A percentile compares a stretch with the other conserved stretches of the same genome.
These are phyloP conservation scores for Ochotona curzoniae DNA, from an alignment of 2,113 vertebrate species.

Conservation along the genomic window DNA sequence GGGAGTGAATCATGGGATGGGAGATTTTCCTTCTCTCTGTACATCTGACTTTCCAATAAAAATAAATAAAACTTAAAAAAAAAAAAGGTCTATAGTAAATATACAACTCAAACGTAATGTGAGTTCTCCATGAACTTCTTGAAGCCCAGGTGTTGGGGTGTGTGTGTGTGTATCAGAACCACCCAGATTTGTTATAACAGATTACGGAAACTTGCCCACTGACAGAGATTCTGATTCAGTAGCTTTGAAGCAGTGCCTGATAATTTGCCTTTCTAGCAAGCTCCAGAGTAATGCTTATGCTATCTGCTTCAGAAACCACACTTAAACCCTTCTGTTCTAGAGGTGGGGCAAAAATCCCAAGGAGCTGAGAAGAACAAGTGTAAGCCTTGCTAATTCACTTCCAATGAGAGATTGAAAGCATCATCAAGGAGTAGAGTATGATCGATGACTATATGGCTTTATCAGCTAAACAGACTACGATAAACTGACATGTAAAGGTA, in stretches of 20 bases:
- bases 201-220: background rate
- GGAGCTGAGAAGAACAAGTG: background rate
- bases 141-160: too few species aligned
- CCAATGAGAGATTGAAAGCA: slow-evolving; percentile 30
- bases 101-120: too few species aligned
- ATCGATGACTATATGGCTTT: background rate
- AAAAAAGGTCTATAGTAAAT: too few species aligned
- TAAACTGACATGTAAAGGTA: background rate
- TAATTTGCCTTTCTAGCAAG: slow-evolving; percentile 37
- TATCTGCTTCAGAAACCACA: background rate
- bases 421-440: background rate
- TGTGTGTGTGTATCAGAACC: background rate
- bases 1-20: too few species aligned
- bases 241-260: background rate
- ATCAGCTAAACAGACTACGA: slow-evolving; percentile 4
- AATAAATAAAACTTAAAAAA: too few species aligned
- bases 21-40: too few species aligned
- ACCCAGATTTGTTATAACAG: slow-evolving; percentile 31
- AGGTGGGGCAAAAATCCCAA: background rate
- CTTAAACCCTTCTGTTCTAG: background rate
- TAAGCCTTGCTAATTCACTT: slow-evolving; percentile 34
- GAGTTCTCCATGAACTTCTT: too few species aligned
- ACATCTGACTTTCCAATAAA: too few species aligned
- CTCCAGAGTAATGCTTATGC: background rate
- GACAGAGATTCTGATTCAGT: slow-evolving; percentile 34